phyloP scores from a whole-genome alignment of 2,888 invertebrate species.

The Athalia cordata region DNA sequence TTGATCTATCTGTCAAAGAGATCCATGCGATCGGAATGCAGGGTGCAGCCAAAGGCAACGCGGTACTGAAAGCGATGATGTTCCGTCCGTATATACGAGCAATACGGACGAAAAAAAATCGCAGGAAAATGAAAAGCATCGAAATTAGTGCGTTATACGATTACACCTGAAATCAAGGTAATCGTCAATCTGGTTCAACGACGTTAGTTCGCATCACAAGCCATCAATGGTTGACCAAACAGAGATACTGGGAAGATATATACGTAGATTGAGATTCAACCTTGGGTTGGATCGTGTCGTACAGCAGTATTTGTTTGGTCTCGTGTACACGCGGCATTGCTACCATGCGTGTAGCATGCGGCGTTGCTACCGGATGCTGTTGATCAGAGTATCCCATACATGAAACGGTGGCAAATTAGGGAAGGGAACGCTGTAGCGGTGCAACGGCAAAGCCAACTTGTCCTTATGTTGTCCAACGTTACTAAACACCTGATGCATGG shows the following conservation, averaged over 20 bases:
- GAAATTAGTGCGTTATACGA: neutral
- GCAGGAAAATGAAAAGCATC: neutral
- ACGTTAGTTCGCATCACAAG: neutral
- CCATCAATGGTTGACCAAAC: constrained; percentile 29
- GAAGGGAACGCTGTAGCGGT: neutral
- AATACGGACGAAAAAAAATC: neutral
- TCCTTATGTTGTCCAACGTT: constrained; percentile 1
- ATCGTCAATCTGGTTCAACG: neutral
- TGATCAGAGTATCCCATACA: neutral
- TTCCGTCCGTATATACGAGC: neutral
- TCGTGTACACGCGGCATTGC: too few relatives aligned
- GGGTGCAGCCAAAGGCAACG: constrained; percentile 22
- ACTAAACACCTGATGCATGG: too few relatives aligned
- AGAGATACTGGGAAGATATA: constrained; percentile 2
- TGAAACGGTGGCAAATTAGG: neutral
- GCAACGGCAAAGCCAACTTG: constrained; percentile 6
- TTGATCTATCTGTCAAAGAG: constrained; percentile 38
- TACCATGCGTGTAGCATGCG: too few relatives aligned
- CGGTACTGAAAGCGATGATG: neutral
- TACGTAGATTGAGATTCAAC: too few relatives aligned
- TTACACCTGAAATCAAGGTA: neutral
- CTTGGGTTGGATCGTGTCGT: too few relatives aligned
- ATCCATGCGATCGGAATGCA: neutral
- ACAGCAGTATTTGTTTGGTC: too few relatives aligned
- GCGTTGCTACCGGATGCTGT: neutral